A percentile compares a stretch with the other conserved stretches of the same genome.
These are phyloP conservation scores for Gadopsis bispinosus DNA, from an alignment of 2,797 vertebrate species.

Conservation along the genomic window DNA sequence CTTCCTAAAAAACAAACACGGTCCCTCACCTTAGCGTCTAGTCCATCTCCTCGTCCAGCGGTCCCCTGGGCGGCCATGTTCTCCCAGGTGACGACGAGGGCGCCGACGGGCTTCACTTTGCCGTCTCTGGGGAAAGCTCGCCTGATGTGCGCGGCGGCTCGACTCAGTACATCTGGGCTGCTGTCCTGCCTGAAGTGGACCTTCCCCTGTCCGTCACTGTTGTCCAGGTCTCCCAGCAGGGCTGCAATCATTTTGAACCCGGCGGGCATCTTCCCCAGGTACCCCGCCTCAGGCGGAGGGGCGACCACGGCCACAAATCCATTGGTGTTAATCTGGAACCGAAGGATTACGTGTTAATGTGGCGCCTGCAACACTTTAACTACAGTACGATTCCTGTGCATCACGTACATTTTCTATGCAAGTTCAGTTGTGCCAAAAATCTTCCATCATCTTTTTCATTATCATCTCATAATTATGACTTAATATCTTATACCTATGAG, in stretches of 20 bases:
- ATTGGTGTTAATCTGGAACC: constrained; percentile 88
- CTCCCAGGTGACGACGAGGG: constrained; percentile 92
- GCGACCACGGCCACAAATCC: constrained; percentile 87
- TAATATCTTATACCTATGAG: neutral
- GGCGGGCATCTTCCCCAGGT: constrained; percentile 88
- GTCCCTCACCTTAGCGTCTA: constrained; percentile 80
- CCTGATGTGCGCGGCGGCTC: constrained; percentile 77
- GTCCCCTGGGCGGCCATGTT: constrained; percentile 81
- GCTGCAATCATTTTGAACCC: constrained; percentile 87
- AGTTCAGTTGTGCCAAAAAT: neutral
- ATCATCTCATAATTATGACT: neutral
- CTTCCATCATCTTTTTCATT: too few species aligned
- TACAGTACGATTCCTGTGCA: neutral
- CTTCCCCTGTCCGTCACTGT: constrained; percentile 83
- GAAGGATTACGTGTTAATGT: neutral
- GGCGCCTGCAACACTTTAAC: neutral
- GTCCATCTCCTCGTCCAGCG: constrained; percentile 64
- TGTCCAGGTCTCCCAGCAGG: constrained; percentile 92
- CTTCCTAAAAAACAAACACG: neutral
- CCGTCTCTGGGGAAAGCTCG: constrained; percentile 84
- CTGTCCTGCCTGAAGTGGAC: constrained; percentile 90
- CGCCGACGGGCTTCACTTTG: constrained; percentile 74
- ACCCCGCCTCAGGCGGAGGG: constrained; percentile 81
- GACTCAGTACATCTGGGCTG: constrained; percentile 73
- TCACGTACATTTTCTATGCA: neutral